Conservation (phyloP, 2,888 invertebrate genomes). For the Prenolepis imparis region DNA sequence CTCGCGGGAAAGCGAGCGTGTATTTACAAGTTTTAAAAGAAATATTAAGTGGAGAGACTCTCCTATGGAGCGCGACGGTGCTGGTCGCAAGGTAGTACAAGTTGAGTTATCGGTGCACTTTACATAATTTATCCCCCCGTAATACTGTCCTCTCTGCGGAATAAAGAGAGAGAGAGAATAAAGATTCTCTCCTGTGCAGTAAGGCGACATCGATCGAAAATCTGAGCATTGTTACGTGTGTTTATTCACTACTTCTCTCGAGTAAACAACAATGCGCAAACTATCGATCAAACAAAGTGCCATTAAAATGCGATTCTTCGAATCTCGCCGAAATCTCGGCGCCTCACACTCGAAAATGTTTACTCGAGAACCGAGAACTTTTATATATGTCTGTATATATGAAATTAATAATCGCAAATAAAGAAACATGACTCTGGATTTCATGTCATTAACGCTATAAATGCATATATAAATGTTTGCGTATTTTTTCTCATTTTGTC, state of each 20-base stretch:
- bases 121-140: conserved; percentile 77
- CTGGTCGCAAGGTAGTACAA: conserved; percentile 47
- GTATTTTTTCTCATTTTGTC: background rate
- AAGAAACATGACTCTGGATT: background rate
- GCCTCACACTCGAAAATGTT: conserved; percentile 19
- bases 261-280: conserved; percentile 22
- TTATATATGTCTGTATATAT: background rate
- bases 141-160: background rate
- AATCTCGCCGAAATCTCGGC: background rate
- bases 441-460: background rate
- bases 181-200: background rate
- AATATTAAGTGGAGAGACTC: conserved; percentile 71
- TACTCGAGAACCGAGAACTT: background rate
- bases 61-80: conserved; percentile 40
- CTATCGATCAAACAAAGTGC: conserved; percentile 32
- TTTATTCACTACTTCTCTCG: conserved; percentile 29
- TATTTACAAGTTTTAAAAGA: conserved; percentile 74
- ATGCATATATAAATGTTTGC: background rate
- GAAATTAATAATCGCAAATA: conserved; percentile 17
- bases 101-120: conserved; percentile 79
- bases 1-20: conserved; percentile 31
- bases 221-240: conserved; percentile 35
- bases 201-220: conserved; percentile 34
- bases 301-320: conserved; percentile 36
- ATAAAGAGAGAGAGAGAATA: background rate